Percentiles rank a stretch among this genome's conserved stretches.
These are phyloP conservation scores for Hippocampus kuda DNA, from an alignment of 2,797 vertebrate species.

Conservation along the genomic window DNA sequence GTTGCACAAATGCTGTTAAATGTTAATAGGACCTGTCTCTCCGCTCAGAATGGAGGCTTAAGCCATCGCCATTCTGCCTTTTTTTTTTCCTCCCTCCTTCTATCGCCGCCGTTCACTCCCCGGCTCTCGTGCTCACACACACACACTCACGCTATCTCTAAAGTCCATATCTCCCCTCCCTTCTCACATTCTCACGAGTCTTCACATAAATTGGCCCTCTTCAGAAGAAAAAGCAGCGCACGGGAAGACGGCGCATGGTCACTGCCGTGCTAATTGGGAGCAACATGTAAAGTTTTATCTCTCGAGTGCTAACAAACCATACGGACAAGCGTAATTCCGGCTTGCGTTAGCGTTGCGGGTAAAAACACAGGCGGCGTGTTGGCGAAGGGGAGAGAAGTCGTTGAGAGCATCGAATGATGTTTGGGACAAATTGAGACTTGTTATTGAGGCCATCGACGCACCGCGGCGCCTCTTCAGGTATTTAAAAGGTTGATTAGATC, in stretches of 20 bases:
- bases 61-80: slow-evolving; percentile 92
- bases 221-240: slow-evolving; percentile 84
- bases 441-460: slow-evolving; percentile 71
- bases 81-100: slow-evolving; percentile 50
- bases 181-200: slow-evolving; percentile 69
- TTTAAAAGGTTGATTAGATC: slow-evolving; percentile 59
- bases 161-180: slow-evolving; percentile 57
- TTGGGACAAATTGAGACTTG: slow-evolving; percentile 86
- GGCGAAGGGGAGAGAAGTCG: slow-evolving; percentile 76
- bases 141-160: slow-evolving; percentile 38
- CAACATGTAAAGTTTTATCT: slow-evolving; percentile 99
- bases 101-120: slow-evolving; percentile 42
- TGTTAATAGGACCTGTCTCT: slow-evolving; percentile 99
- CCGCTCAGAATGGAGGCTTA: slow-evolving; percentile 99
- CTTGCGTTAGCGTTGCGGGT: slow-evolving; percentile 10
- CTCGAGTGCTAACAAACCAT: slow-evolving; percentile 95
- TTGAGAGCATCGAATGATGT: slow-evolving; percentile 77
- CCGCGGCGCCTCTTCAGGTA: slow-evolving; percentile 73
- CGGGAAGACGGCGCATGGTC: slow-evolving; percentile 88
- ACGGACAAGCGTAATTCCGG: slow-evolving; percentile 75
- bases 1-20: slow-evolving; percentile 99
- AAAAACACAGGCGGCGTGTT: slow-evolving; percentile 49
- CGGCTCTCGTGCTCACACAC: slow-evolving; percentile 24
- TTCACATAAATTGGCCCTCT: slow-evolving; percentile 89
- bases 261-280: slow-evolving; percentile 99